These are phyloP conservation scores for Dicranocentrus wangi DNA, from an alignment of 2,888 invertebrate species.

Conservation along the genomic window DNA sequence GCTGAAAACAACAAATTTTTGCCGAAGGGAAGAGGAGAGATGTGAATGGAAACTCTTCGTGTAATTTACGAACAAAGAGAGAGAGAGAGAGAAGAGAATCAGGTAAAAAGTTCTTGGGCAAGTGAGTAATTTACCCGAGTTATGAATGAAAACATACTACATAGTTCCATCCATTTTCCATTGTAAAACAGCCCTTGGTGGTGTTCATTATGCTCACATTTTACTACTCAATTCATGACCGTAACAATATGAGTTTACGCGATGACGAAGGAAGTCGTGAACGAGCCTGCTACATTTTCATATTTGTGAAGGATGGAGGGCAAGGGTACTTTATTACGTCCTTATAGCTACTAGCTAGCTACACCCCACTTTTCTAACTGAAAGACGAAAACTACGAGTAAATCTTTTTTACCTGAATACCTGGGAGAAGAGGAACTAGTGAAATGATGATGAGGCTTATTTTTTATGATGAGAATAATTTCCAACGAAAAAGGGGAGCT, in stretches of 20 bases:
- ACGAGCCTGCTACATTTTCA: background rate
- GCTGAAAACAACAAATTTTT: no score
- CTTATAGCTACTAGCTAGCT: background rate
- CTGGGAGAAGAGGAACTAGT: background rate
- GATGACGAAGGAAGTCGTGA: background rate
- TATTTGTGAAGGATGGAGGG: background rate
- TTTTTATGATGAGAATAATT: slow-evolving; percentile 20
- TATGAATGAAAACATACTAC: slow-evolving; percentile 46
- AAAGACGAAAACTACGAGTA: background rate
- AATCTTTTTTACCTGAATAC: background rate
- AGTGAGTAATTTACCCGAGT: slow-evolving; percentile 28
- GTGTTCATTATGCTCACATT: slow-evolving; percentile 20
- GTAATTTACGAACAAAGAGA: slow-evolving; percentile 13
- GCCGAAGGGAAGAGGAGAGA: slow-evolving; percentile 38
- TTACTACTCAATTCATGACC: slow-evolving; percentile 31
- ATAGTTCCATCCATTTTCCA: background rate
- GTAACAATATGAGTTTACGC: background rate
- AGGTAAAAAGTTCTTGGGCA: slow-evolving; percentile 12
- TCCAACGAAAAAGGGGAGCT: slow-evolving; percentile 13
- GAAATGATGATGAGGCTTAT: background rate
- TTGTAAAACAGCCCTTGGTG: slow-evolving; percentile 18
- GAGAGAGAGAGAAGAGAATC: background rate
- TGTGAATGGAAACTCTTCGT: slow-evolving; percentile 46
- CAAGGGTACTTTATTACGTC: slow-evolving; percentile 2
- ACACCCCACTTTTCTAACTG: no score